Evolutionary conservation across 2,113 vertebrate species (phyloP), one percentile per base, ranked within the genome.

Genomic region (Nesogale talazaci): DNA sequence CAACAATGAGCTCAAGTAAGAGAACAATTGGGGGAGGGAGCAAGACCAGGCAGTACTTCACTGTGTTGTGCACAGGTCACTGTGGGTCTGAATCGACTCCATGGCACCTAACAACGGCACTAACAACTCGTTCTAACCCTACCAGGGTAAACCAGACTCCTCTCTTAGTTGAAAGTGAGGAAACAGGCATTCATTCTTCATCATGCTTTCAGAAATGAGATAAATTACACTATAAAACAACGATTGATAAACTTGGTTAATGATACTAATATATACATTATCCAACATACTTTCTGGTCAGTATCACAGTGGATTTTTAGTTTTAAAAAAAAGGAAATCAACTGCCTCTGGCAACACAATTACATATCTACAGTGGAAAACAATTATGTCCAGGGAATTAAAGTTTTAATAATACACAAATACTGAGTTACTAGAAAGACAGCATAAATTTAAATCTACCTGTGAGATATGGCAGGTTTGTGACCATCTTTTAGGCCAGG

Each of bases 401-500:
- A 86, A 92, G 16, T 83, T 94, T 84, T 88, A 95, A 86, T 80
- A 77, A 46, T 78, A 91, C 88, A 72, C 36, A 81, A 69, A 83
- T 75, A 38, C 29, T 94, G 78, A 91, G 75, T 92, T 93, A 95
- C 27, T 27, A n/a, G 61, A 70, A 70, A 92, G 82, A 85, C 17
- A 86, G 92, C n/a, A 82, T 65, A 94, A 93, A 84, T 94, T 74
- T 89, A 88, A 83, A 34, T 42, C 22, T 95, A 99, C 99, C 99
- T 99, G 96, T 99, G 99, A 31, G 99, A 99, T 76, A 99, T 98
- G 95, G 99, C 99, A 1, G 99, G 99, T 95, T 99, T 99, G 94
- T 99, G 99, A 46, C 99, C 99, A 0, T 99, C 99, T 96, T 99
- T 99, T 84, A 99, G 98, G 81, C 99, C 99, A 2, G 99, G 99